phyloP scores from a whole-genome alignment of 2,113 vertebrate genomes.

The Calidris pugnax region DNA sequence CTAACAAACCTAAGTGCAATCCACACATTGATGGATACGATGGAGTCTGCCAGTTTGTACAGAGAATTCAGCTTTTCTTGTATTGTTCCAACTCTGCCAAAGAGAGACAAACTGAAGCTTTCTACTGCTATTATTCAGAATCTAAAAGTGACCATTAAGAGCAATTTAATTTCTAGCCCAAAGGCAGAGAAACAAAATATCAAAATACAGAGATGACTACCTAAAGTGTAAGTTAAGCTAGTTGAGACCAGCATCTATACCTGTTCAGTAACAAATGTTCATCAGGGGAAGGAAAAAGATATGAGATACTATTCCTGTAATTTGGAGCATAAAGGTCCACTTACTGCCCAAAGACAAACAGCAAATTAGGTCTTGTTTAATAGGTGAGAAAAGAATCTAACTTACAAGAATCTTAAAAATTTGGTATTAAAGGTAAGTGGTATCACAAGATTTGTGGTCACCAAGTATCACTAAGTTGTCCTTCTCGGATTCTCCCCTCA shows the following conservation, averaged over 20 bases:
- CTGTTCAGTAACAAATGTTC: background rate
- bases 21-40: background rate
- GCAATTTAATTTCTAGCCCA: background rate
- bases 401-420: background rate
- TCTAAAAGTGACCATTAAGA: background rate
- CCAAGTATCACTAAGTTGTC: background rate
- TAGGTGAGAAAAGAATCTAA: background rate
- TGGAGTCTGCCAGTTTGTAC: background rate
- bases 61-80: background rate
- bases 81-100: background rate
- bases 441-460: background rate
- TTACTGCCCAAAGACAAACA: background rate
- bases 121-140: background rate
- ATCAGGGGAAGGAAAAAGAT: background rate
- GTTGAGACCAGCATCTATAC: background rate
- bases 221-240: background rate
- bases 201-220: background rate
- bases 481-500: background rate
- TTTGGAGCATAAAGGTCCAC: background rate
- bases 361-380: background rate
- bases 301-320: background rate
- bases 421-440: background rate
- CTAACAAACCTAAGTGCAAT: constrained; percentile 1
- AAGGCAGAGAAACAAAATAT: background rate
- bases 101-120: background rate